Percentiles rank a stretch among this genome's conserved stretches.
Evolutionary conservation across 2,113 vertebrate species (phyloP).

Genomic region (Camelus dromedarius): DNA sequence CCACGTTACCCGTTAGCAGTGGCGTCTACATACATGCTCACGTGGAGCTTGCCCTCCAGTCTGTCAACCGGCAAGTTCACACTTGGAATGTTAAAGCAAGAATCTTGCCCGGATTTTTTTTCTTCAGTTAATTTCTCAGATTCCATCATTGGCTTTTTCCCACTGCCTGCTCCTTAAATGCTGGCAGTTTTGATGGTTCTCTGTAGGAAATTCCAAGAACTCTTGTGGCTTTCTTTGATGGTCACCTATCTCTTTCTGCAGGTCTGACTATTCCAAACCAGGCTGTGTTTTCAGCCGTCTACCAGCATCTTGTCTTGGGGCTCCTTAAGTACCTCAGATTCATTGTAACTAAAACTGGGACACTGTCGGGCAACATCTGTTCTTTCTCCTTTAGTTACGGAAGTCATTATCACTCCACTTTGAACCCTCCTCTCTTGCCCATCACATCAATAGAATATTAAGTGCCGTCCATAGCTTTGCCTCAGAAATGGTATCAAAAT

Average conservation of each 20-base stretch:
- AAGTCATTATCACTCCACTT: background rate
- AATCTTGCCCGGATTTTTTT: background rate
- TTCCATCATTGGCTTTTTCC: background rate
- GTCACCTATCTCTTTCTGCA: background rate
- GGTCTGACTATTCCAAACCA: background rate
- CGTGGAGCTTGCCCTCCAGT: fast-evolving
- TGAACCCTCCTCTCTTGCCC: background rate
- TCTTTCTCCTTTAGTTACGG: background rate
- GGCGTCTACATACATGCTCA: fast-evolving
- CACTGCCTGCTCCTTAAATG: background rate
- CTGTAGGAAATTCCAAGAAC: background rate
- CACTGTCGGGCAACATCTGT: background rate
- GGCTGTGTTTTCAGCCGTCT: background rate
- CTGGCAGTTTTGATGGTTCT: background rate
- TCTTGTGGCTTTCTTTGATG: background rate
- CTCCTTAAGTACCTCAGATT: background rate
- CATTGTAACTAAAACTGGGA: background rate
- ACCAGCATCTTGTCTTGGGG: background rate
- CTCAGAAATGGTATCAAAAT: background rate
- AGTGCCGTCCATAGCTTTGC: background rate
- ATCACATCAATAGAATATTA: background rate
- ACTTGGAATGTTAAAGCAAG: background rate
- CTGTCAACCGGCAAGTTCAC: background rate
- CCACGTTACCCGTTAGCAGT: background rate
- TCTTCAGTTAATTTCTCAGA: background rate